phyloP scores from a whole-genome alignment of 2,113 vertebrate species.

The Penelope pileata region DNA sequence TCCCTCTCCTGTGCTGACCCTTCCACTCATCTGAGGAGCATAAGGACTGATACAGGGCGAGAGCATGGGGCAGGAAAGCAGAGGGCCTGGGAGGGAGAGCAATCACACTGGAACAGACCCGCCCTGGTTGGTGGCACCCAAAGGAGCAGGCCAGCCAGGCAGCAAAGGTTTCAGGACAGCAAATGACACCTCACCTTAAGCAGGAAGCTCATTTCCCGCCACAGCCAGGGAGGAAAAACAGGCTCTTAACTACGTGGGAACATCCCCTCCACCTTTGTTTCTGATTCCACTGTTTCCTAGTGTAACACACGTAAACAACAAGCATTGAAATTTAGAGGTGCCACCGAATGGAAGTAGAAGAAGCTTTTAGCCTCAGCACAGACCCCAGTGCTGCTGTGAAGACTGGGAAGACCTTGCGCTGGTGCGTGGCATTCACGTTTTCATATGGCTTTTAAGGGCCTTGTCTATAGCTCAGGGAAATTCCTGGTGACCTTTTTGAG shows the following conservation, averaged over 20 bases:
- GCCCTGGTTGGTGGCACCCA: not conserved
- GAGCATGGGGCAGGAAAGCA: not conserved
- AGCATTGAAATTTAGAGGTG: constrained; percentile 17
- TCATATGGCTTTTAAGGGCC: not conserved
- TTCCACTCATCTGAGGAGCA: not conserved
- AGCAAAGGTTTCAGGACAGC: constrained; percentile 53
- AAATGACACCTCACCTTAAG: constrained; percentile 53
- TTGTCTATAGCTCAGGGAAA: not conserved
- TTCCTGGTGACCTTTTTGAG: not conserved
- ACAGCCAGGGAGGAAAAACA: constrained; percentile 32
- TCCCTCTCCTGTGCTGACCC: not conserved
- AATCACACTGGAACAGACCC: not conserved
- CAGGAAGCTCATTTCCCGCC: constrained; percentile 58
- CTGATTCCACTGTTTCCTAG: not conserved
- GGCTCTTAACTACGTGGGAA: not conserved
- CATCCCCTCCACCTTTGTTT: not conserved
- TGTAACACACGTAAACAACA: not conserved
- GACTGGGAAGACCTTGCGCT: not conserved
- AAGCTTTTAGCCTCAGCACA: not conserved
- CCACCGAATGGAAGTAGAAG: not conserved
- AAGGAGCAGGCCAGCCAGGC: not conserved
- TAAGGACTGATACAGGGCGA: not conserved
- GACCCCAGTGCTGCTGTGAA: not conserved
- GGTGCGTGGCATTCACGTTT: not conserved
- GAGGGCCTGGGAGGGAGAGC: not conserved